Conservation (phyloP, 2,113 vertebrate genomes). For the Cairina moschata region DNA sequence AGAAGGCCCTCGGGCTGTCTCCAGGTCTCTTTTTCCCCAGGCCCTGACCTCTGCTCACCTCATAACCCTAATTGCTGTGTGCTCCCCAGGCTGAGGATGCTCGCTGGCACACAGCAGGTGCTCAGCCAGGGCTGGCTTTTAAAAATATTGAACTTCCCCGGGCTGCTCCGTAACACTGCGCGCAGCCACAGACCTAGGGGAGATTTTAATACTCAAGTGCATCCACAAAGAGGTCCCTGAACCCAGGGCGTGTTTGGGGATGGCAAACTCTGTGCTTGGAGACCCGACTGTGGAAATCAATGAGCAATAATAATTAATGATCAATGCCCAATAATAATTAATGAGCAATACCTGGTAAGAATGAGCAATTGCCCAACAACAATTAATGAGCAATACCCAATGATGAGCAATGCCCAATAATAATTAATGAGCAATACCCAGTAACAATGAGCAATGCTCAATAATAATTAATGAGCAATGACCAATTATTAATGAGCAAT, state of each 20-base stretch:
- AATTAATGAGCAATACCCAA: too few relatives aligned
- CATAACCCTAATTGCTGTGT: neutral
- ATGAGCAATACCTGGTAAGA: too few relatives aligned
- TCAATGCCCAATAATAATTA: neutral
- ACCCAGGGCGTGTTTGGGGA: neutral
- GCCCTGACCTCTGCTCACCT: neutral
- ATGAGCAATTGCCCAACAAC: too few relatives aligned
- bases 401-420: too few relatives aligned
- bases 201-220: neutral
- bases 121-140: neutral
- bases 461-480: too few relatives aligned
- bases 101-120: neutral
- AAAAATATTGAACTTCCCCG: slow-evolving; percentile 26
- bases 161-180: neutral
- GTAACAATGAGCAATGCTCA: too few relatives aligned
- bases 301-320: neutral
- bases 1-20: neutral
- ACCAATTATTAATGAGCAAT: too few relatives aligned
- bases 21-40: neutral
- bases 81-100: neutral
- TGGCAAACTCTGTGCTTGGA: neutral
- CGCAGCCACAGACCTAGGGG: neutral
- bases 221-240: neutral
- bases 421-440: too few relatives aligned
- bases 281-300: neutral